These are phyloP conservation scores for Abrostola tripartita DNA, from an alignment of 2,888 invertebrate species.

Conservation along the genomic window DNA sequence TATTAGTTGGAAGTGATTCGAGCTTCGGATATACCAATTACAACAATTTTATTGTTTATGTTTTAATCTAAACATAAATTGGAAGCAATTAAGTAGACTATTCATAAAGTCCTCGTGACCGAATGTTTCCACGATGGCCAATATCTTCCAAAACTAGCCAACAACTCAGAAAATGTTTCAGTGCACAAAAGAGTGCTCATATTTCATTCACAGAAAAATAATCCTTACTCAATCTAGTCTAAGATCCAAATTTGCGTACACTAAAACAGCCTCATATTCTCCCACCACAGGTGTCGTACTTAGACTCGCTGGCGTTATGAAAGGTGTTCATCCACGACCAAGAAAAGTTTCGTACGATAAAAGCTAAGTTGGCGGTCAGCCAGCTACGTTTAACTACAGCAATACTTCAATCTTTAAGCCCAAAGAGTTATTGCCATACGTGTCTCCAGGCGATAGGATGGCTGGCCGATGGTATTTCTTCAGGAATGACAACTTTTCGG, in stretches of 20 bases:
- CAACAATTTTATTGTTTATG: too few species aligned
- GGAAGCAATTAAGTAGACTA: too few species aligned
- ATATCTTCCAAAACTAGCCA: too few species aligned
- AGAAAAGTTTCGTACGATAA: constrained; percentile 14
- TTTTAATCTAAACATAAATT: too few species aligned
- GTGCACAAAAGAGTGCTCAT: too few species aligned
- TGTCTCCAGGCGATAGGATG: constrained; percentile 26
- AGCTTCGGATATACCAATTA: too few species aligned
- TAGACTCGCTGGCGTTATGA: background rate
- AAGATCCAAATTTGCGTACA: background rate
- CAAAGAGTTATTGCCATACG: constrained; percentile 41
- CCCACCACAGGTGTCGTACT: constrained; percentile 11
- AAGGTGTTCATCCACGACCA: constrained; percentile 5
- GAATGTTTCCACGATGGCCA: too few species aligned
- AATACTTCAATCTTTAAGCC: constrained; percentile 30
- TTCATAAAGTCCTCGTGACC: too few species aligned
- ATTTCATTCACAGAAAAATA: too few species aligned
- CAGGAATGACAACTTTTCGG: background rate
- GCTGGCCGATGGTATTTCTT: constrained; percentile 26
- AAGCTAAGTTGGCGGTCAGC: constrained; percentile 37
- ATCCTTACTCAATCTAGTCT: background rate
- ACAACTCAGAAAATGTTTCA: too few species aligned
- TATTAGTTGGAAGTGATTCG: too few species aligned
- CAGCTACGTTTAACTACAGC: constrained; percentile 28
- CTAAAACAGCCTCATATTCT: background rate